A percentile compares a stretch with the other conserved stretches of the same genome.
Conservation (phyloP, 2,113 vertebrate genomes). For the Terrapene triunguis region DNA sequence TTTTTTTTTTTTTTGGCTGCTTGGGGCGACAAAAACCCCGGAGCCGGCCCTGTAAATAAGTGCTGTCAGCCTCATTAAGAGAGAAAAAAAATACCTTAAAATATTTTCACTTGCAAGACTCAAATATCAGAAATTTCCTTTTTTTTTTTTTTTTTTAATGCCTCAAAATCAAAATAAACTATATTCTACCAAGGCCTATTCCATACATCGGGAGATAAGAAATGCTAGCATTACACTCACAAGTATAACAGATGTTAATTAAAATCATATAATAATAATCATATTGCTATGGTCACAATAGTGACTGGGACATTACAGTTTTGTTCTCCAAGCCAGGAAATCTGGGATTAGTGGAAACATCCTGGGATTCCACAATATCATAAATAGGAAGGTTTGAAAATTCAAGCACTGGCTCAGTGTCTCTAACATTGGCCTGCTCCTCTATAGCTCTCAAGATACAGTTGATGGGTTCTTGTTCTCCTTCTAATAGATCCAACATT, state of each 20-base stretch:
- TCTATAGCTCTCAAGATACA: not conserved
- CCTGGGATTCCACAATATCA: not conserved
- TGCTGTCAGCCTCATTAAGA: not conserved
- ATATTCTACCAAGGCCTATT: not conserved
- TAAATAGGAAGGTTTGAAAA: not conserved
- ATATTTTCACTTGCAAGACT: not conserved
- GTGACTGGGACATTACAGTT: not conserved
- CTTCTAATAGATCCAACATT: constrained; percentile 15
- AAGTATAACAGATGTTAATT: constrained; percentile 16
- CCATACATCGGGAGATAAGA: not conserved
- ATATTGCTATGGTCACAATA: not conserved
- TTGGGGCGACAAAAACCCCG: too few relatives aligned
- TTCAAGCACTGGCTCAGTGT: not conserved
- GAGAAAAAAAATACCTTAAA: not conserved
- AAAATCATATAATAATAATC: not conserved
- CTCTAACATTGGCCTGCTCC: not conserved
- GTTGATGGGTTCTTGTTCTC: not conserved
- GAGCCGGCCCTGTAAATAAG: not conserved
- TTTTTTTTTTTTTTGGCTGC: too few relatives aligned
- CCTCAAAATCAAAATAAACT: not conserved
- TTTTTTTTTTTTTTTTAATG: not conserved
- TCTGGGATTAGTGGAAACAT: not conserved
- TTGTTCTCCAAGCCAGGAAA: constrained; percentile 16
- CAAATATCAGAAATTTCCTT: not conserved
- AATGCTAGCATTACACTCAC: not conserved